Evolutionary conservation across 2,888 invertebrate genomes (phyloP).

Genomic region (Ophraella communa): DNA sequence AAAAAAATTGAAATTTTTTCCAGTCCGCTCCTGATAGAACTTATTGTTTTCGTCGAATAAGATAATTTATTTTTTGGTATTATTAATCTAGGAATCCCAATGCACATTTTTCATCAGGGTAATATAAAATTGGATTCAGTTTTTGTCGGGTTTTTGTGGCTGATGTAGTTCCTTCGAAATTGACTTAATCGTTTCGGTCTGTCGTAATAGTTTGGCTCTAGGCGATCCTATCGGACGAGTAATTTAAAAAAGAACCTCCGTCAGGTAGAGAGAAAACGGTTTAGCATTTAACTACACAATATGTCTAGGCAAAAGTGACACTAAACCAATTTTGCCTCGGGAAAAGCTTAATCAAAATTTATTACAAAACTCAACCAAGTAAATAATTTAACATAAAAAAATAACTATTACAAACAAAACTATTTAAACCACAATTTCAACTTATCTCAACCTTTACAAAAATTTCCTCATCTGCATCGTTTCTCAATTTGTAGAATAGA

Average conservation of each 20-base stretch:
- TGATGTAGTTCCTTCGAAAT: slow-evolving; percentile 52
- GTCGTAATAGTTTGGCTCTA: slow-evolving; percentile 52
- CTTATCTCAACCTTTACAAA: no score
- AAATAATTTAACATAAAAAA: no score
- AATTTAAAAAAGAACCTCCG: slow-evolving; percentile 39
- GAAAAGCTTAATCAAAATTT: background rate
- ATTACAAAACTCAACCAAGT: no score
- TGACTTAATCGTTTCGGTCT: slow-evolving; percentile 53
- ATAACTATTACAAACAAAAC: no score
- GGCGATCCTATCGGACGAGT: slow-evolving; percentile 50
- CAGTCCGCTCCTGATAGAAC: slow-evolving; percentile 6
- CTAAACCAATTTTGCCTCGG: background rate
- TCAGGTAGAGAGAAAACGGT: slow-evolving; percentile 38
- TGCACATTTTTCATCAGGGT: slow-evolving; percentile 45
- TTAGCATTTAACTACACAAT: slow-evolving; percentile 41
- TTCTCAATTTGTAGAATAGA: no score
- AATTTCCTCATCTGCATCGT: no score
- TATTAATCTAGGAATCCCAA: slow-evolving; percentile 41
- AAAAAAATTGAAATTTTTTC: background rate
- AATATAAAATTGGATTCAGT: slow-evolving; percentile 55
- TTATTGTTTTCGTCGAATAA: slow-evolving; percentile 32
- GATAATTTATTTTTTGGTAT: slow-evolving; percentile 43
- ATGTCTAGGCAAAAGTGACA: slow-evolving; percentile 2
- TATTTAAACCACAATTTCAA: no score
- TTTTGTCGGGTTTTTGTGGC: slow-evolving; percentile 45